Percentiles rank a stretch among this genome's conserved stretches.
phyloP scores from a whole-genome alignment of 2,113 vertebrate species.

The Hymenochirus boettgeri region DNA sequence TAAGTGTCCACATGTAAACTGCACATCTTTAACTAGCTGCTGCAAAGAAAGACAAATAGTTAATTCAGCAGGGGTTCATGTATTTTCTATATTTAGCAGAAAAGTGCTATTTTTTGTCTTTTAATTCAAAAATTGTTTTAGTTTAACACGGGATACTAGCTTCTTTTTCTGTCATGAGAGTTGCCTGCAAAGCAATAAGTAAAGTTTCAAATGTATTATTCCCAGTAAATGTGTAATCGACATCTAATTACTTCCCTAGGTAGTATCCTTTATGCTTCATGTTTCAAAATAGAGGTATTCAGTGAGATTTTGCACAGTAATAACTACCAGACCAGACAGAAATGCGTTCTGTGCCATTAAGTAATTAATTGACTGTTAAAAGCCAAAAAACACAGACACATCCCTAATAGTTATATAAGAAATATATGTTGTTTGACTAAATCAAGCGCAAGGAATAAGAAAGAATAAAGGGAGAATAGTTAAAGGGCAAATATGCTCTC shows the following conservation, averaged over 20 bases:
- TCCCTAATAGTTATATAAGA: no score
- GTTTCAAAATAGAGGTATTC: no score
- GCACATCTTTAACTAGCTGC: conserved; percentile 17
- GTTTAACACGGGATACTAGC: not conserved
- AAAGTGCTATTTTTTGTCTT: conserved; percentile 14
- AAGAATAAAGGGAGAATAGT: no score
- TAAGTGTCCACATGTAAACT: conserved; percentile 8
- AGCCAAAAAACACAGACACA: no score
- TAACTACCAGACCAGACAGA: no score
- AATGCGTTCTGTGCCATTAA: no score
- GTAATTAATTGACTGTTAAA: no score
- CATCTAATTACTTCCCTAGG: not conserved
- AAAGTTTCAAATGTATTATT: conserved; percentile 1
- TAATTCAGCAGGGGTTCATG: conserved; percentile 11
- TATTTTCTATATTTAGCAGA: conserved; percentile 13
- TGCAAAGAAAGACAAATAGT: conserved; percentile 8
- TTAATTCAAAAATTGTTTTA: conserved; percentile 8
- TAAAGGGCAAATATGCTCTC: no score
- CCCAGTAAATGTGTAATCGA: conserved; percentile 4
- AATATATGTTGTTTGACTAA: no score
- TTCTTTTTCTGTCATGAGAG: conserved; percentile 8
- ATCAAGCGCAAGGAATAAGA: no score
- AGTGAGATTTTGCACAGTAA: no score
- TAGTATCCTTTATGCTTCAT: no score
- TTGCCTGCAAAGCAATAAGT: conserved; percentile 14